These are phyloP conservation scores for Pongo pygmaeus DNA, from an alignment of 2,113 vertebrate species.

Conservation along the genomic window DNA sequence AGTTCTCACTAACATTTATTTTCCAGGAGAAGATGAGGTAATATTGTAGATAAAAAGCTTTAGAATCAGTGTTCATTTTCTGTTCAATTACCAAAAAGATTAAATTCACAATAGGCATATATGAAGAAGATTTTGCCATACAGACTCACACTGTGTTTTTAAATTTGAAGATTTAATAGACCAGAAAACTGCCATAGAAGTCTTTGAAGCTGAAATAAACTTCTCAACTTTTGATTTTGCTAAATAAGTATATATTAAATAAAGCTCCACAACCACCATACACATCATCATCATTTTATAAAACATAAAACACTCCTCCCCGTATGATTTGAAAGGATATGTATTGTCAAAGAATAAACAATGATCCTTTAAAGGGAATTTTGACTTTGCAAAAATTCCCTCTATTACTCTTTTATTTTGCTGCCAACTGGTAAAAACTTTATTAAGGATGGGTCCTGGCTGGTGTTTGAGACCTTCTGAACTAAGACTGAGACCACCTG, in stretches of 20 bases:
- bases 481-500: not conserved
- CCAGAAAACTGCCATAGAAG: not conserved
- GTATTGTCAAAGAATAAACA: not conserved
- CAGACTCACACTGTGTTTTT: not conserved
- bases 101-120: not conserved
- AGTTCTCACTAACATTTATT: not conserved
- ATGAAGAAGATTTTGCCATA: not conserved
- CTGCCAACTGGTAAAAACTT: not conserved
- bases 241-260: not conserved
- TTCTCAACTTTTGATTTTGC: not conserved
- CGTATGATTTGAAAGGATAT: not conserved
- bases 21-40: not conserved
- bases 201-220: not conserved
- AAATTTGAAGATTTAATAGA: not conserved
- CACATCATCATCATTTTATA: not conserved
- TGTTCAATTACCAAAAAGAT: not conserved
- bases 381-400: not conserved
- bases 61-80: constrained; percentile 5
- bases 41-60: not conserved
- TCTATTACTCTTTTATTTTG: not conserved
- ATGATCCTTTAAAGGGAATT: not conserved
- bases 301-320: not conserved
- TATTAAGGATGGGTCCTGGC: not conserved
- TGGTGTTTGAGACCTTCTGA: not conserved
- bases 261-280: not conserved